Base-by-base conservation (phyloP, 2,797 vertebrate species). In the Centroberyx gerrardi region DNA sequence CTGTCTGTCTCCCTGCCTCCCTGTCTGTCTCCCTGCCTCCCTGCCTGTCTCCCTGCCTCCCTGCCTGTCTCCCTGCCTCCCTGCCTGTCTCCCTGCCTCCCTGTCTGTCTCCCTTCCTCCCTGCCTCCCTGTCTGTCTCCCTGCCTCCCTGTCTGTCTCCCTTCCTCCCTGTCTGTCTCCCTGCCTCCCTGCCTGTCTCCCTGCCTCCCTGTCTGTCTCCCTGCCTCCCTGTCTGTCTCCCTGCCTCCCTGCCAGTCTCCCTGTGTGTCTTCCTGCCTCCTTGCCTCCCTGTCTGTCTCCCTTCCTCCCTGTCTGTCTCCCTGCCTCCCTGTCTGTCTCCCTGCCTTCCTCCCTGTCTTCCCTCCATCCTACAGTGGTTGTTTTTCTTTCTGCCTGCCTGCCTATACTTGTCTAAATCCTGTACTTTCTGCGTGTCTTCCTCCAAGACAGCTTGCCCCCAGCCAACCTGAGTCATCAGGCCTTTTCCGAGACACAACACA, bases 401-500 rank as follows among this genome's bases (percentile, higher is more conserved):
- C 22, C 51, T 67, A 3, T 27, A 14, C 22, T n/a, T 6, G 13
- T 27, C 48, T 40, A 12, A 49, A 13, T 17, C 15, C 9, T 12
- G 13, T 22, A 1, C 9, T 48, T 14, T 40, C 22, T 62, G 22
- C 22, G 22, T 22, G 42, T 33, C 33, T 46, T 40, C 69, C 58
- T 72, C 64, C 14, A 27, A 68, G 79, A 64, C 65, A 75, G 52
- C 53, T 59, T 80, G 68, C 84, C 80, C 73, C 54, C 54, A 77
- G 68, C 69, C 68, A 49, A 73, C 77, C 74, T 86, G 87, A 91
- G 79, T 88, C 87, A 90, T 68, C 65, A 18, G 42, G 49, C 78
- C 69, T 79, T 78, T 78, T 28, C 61, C 68, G 54, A 87, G 68
- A 51, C 29, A 42, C 58, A 81, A 56, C 1, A 22, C 29, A 82